Conservation (phyloP, 2,888 invertebrate genomes). For the Petrophora chlorosata region DNA sequence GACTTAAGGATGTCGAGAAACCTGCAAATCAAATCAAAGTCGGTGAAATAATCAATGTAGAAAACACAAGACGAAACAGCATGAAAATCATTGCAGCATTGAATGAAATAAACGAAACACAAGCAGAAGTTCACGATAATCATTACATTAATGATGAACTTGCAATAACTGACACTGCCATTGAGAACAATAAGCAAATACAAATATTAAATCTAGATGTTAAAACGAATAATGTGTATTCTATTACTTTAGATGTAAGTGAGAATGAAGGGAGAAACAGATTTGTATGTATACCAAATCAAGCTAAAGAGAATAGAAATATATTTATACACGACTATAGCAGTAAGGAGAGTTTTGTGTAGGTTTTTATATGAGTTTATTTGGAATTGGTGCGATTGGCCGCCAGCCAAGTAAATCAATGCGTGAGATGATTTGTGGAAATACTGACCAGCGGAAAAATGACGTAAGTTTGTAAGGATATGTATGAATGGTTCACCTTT, state of each 20-base stretch:
- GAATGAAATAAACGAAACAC: slow-evolving; percentile 56
- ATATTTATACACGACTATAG: slow-evolving; percentile 81
- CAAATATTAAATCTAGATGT: slow-evolving; percentile 81
- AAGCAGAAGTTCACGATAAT: slow-evolving; percentile 53
- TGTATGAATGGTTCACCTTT: neutral
- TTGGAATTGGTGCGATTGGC: slow-evolving; percentile 52
- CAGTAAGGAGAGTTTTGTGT: slow-evolving; percentile 80
- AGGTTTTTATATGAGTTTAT: slow-evolving; percentile 37
- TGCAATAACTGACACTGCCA: slow-evolving; percentile 48
- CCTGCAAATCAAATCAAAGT: slow-evolving; percentile 66
- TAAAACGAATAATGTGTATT: slow-evolving; percentile 78
- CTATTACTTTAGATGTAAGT: slow-evolving; percentile 76
- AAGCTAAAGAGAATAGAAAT: slow-evolving; percentile 65
- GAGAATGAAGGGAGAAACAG: slow-evolving; percentile 66
- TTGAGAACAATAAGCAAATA: slow-evolving; percentile 79
- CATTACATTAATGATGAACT: slow-evolving; percentile 44
- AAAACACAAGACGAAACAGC: slow-evolving; percentile 76
- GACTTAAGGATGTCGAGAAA: slow-evolving; percentile 55
- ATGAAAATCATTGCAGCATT: slow-evolving; percentile 75
- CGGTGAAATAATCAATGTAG: slow-evolving; percentile 73
- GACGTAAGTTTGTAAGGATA: neutral
- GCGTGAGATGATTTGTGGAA: too few relatives aligned
- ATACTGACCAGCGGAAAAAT: neutral
- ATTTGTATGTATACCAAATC: slow-evolving; percentile 74
- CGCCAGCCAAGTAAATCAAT: slow-evolving; percentile 52